Percentiles rank a stretch among this genome's conserved stretches.
Conservation (phyloP, 1,140 invertebrate species). For the Sitobion miscanthi region DNA sequence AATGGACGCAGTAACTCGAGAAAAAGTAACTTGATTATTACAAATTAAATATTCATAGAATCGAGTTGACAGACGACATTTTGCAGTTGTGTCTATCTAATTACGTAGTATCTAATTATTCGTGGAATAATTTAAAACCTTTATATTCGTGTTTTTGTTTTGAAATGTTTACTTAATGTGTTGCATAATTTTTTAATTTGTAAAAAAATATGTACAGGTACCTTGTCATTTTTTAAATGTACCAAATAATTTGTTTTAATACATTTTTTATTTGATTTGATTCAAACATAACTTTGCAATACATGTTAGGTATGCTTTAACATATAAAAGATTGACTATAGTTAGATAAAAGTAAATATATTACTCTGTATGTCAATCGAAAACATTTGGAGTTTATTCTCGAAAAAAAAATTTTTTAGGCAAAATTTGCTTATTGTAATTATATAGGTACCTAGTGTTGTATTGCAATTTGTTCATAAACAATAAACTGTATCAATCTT, state of each 20-base stretch:
- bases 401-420: no score
- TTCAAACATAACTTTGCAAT: not conserved
- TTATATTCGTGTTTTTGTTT: not conserved
- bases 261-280: not conserved
- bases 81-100: not conserved
- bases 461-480: no score
- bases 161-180: not conserved
- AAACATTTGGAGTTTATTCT: no score
- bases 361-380: not conserved
- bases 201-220: not conserved
- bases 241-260: not conserved
- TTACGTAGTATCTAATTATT: not conserved
- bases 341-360: not conserved
- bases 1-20: slow-evolving; percentile 80
- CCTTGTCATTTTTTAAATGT: not conserved
- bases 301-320: not conserved
- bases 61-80: not conserved
- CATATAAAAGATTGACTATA: not conserved
- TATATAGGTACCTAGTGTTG: no score
- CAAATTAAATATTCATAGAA: slow-evolving; percentile 31
- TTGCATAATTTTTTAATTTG: not conserved
- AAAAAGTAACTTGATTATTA: slow-evolving; percentile 74
- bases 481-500: no score
- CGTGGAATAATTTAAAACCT: not conserved
- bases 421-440: no score